Evolutionary conservation across 2,113 vertebrate genomes (phyloP), one percentile per base, ranked within the genome.

Genomic region (Sorex fumeus): DNA sequence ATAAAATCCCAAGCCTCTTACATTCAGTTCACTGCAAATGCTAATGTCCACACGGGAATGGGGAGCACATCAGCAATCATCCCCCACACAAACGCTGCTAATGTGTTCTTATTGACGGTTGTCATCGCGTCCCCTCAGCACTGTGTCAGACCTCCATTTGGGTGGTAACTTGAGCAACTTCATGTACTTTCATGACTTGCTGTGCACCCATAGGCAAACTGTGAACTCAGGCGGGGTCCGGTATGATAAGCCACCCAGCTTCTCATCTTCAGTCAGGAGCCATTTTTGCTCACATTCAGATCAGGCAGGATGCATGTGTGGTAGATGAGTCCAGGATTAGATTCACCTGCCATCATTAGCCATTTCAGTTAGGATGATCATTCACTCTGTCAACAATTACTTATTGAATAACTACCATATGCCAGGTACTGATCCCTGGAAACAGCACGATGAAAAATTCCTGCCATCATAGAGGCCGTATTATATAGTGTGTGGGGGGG

Each of bases 1-100:
- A 96, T 90, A 80, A 86, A 93, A 92, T 62, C 92, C 79, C 36
- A 21, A 75, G 69, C 74, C 82, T 95, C 85, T 82, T 95, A 93
- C 95, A 95, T 91, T 87, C 70, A 64, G 92, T 95, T 94, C 92
- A 93, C 97, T 95, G 93, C 64, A 93, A 86, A 74, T 95, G 96
- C 87, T 97, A 96, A 96, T 96, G 74, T 92, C 95, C 28, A 0
- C 83, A 18, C 72, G 87, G 93, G 95, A 92, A 85, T 85, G 90
- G 64, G 93, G 95, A 84, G 94, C 36, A 19, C 88, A 95, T 91
- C 91, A 81, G 94, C 85, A 93, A 71, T 75, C 6, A 90, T 94
- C 76, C 89, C 5, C 0, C 0, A 94, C 66, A 92, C 76, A 62
- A 47, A 67, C 5, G 7, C 86, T 47, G 87, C 78, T 57, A 27